phyloP scores from a whole-genome alignment of 2,113 vertebrate genomes.

The Rhipidura dahli region DNA sequence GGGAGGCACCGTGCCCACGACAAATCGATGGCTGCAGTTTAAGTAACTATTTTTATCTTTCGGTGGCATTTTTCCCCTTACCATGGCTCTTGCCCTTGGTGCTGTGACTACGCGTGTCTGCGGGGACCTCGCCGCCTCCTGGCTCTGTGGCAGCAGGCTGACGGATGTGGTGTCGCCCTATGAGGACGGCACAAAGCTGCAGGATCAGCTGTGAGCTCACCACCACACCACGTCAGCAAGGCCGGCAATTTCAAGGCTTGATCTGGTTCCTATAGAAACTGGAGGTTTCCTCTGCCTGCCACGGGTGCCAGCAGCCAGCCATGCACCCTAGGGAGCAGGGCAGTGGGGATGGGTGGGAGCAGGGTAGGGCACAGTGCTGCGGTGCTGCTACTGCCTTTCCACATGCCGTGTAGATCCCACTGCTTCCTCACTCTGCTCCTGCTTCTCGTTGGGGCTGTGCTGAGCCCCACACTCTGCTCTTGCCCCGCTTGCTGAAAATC shows the following conservation, averaged over 20 bases:
- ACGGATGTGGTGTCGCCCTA: background rate
- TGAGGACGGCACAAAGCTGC: background rate
- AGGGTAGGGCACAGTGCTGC: rapidly evolving
- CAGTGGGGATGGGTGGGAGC: background rate
- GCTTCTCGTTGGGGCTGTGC: rapidly evolving
- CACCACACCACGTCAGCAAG: background rate
- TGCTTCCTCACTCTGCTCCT: rapidly evolving
- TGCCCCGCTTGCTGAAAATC: background rate
- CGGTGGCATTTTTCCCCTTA: background rate
- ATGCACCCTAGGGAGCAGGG: background rate
- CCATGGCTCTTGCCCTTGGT: background rate
- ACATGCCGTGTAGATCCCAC: rapidly evolving
- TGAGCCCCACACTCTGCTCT: background rate
- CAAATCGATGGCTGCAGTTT: background rate
- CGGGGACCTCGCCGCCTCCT: rapidly evolving
- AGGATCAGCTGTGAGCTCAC: background rate
- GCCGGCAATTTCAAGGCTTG: background rate
- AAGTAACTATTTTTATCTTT: background rate
- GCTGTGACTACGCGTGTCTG: background rate
- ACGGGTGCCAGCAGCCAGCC: background rate
- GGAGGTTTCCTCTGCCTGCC: background rate
- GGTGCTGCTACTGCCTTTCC: background rate
- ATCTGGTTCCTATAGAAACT: conserved; percentile 39
- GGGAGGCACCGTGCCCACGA: background rate
- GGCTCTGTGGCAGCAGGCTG: background rate